A percentile compares a stretch with the other conserved stretches of the same genome.
Evolutionary conservation across 23 tunicate species (phyloP).

Genomic region (Trididemnum nubilum): DNA sequence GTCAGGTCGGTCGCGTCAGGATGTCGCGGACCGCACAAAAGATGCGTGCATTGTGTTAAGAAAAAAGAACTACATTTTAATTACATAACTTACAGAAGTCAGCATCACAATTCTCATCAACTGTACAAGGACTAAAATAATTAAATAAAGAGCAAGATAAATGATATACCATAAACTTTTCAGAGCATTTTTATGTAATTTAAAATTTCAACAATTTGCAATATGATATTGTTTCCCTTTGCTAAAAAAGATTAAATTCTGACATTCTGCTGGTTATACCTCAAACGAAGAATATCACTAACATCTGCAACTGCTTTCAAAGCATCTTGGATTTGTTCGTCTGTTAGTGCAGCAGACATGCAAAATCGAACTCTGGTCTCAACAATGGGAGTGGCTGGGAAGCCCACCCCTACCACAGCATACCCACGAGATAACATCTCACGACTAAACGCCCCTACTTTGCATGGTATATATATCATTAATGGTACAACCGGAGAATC

Average conservation of each 20-base stretch:
- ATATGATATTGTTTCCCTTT: too few species aligned
- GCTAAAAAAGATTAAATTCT: neutral
- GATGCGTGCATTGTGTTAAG: too few species aligned
- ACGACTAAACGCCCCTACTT: slow-evolving; percentile 61
- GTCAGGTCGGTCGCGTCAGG: too few species aligned
- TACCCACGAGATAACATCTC: slow-evolving; percentile 62
- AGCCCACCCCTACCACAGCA: slow-evolving; percentile 81
- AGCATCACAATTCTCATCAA: too few species aligned
- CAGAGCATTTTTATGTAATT: too few species aligned
- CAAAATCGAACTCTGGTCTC: slow-evolving; percentile 67
- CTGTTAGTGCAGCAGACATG: slow-evolving; percentile 57
- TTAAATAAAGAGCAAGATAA: too few species aligned
- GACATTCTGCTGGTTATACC: slow-evolving; percentile 22
- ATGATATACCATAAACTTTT: too few species aligned
- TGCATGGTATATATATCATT: slow-evolving; percentile 53
- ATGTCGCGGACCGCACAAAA: too few species aligned
- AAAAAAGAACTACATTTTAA: too few species aligned
- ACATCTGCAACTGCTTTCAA: slow-evolving; percentile 40
- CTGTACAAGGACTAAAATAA: too few species aligned
- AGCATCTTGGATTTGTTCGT: slow-evolving; percentile 52
- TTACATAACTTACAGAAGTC: too few species aligned
- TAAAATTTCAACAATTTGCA: too few species aligned
- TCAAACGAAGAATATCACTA: slow-evolving; percentile 32
- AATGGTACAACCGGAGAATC: slow-evolving; percentile 71
- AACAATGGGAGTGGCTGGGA: slow-evolving; percentile 71